Evolutionary conservation across 2,797 vertebrate genomes (phyloP).

Genomic region (Bovichtus diacanthus): DNA sequence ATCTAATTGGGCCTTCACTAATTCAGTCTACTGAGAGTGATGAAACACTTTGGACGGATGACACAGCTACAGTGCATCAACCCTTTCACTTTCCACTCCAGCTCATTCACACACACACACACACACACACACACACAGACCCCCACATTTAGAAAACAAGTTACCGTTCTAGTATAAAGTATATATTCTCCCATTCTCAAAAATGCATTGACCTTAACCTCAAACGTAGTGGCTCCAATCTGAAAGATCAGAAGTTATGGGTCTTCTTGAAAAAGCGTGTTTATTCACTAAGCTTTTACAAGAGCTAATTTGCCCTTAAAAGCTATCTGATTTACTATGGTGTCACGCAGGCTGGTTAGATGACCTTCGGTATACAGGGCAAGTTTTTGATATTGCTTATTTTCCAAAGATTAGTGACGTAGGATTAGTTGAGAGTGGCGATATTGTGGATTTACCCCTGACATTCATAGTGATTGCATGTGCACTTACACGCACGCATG

Average conservation of each 20-base stretch:
- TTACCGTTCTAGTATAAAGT: background rate
- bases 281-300: background rate
- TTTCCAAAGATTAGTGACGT: constrained; percentile 34
- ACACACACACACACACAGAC: constrained; percentile 3
- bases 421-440: constrained; percentile 18
- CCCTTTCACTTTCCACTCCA: background rate
- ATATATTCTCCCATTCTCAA: accelerated
- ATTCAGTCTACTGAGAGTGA: constrained; percentile 49
- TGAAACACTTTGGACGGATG: constrained; percentile 25
- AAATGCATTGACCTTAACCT: background rate
- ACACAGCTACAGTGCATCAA: background rate
- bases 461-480: background rate
- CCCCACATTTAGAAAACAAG: background rate
- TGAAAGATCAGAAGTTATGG: background rate
- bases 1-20: constrained; percentile 49
- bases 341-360: constrained; percentile 51
- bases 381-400: constrained; percentile 49
- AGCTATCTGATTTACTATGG: constrained; percentile 38
- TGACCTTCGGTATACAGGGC: constrained; percentile 50
- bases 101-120: background rate
- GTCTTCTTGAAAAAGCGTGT: constrained; percentile 3
- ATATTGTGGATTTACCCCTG: constrained; percentile 9
- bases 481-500: no score
- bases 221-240: background rate
- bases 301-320: background rate